A percentile compares a stretch with the other conserved stretches of the same genome.
Conservation (phyloP, 2,113 vertebrate species). For the Erythrocercus mccallii region DNA sequence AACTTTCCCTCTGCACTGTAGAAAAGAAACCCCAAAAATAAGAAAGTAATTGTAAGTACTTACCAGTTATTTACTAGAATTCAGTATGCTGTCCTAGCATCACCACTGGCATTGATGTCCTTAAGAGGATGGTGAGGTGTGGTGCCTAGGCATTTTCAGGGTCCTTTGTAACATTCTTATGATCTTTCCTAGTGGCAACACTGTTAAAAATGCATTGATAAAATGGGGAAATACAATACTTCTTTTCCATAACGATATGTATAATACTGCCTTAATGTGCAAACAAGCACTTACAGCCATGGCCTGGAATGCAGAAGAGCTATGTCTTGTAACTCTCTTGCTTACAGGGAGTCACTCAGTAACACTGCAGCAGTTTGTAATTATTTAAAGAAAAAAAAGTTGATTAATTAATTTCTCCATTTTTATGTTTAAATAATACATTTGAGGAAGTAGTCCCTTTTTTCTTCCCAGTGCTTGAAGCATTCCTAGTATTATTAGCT, state of each 20-base stretch:
- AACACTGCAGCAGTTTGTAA: neutral
- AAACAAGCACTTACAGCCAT: neutral
- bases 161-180: neutral
- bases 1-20: neutral
- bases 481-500: neutral
- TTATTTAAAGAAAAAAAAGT: neutral
- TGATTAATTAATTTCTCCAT: neutral
- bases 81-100: neutral
- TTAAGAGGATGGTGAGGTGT: neutral
- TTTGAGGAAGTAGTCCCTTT: neutral
- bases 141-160: fast-evolving
- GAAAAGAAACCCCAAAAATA: neutral
- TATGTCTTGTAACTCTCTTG: neutral
- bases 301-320: neutral
- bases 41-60: neutral
- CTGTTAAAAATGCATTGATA: neutral
- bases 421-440: neutral
- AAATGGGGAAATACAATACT: neutral
- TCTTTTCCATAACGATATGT: neutral
- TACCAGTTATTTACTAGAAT: neutral
- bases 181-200: neutral
- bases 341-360: neutral
- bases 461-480: neutral
- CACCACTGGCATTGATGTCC: neutral
- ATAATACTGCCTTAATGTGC: neutral